Conservation (phyloP, 1,140 invertebrate genomes). For the Solenopsis invicta region DNA sequence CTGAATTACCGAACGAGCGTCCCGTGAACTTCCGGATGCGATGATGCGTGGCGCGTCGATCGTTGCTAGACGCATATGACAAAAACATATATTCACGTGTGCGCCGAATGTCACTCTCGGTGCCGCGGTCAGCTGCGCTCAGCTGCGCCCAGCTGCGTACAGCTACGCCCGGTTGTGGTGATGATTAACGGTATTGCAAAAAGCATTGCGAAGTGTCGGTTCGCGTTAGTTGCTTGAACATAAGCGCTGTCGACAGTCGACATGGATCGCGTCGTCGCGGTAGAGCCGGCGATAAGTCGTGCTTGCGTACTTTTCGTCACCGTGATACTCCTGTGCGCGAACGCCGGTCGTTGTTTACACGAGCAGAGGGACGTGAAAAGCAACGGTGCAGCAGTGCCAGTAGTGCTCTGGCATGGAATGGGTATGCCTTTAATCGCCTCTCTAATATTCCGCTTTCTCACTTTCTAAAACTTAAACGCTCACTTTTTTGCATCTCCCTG, state of each 20-base stretch:
- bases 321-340: background rate
- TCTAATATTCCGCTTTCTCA: background rate
- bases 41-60: background rate
- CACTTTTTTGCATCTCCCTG: background rate
- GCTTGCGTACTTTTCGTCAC: background rate
- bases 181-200: constrained; percentile 24
- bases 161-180: background rate
- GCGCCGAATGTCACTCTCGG: background rate
- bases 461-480: constrained; percentile 20
- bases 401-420: constrained; percentile 94
- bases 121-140: background rate
- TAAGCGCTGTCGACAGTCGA: background rate
- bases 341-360: constrained; percentile 13
- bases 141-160: background rate
- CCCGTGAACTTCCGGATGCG: background rate
- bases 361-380: background rate
- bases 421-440: constrained; percentile 87
- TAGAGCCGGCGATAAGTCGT: background rate
- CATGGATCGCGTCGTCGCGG: background rate
- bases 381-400: constrained; percentile 83
- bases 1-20: constrained; percentile 6
- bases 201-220: background rate
- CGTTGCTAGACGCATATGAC: background rate
- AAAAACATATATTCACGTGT: background rate
- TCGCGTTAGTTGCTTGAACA: background rate